Evolutionary conservation across 2,113 vertebrate species (phyloP), one percentile per base, ranked within the genome.

Genomic region (Oriolus oriolus): DNA sequence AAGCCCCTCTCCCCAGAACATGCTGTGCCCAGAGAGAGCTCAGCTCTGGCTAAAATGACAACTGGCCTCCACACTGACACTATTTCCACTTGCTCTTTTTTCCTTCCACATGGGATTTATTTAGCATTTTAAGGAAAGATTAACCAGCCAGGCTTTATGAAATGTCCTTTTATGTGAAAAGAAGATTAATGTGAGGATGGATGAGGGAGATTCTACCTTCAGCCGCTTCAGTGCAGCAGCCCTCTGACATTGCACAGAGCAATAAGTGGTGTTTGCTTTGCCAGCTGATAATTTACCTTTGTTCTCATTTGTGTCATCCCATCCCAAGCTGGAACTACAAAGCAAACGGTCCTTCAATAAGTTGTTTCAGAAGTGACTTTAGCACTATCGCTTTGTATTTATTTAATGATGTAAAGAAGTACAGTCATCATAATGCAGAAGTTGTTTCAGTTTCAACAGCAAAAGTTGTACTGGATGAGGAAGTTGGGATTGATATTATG

Each of bases 371-470:
- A 77, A 69, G n/a, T 42, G n/a, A 69, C 33, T 79, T 52, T 6
- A 35, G 70, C n/a, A 20, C 17, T 41, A 7, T 10, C 0, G 0
- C 69, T 56, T 37, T 64, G 2, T 9, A 98, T 98, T 0, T 49
- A 56, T 79, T 83, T 76, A 73, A 39, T 65, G 31, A 45, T 97
- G 98, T 86, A 93, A 99, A 53, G 97, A 98, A 87, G 98, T 98
- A 97, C 96, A 39, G 35, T 33, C 21, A 16, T 45, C 35, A 26
- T 31, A 60, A 26, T 5, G 22, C 42, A 42, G 33, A 45, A 26
- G 9, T 27, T 52, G 8, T 68, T 91, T 42, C 45, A 42, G 70
- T 71, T 33, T 31, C 26, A 39, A 21, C 35, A 53, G 14, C 9
- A 28, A 22, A 35, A 54, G 35, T 41, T 49, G 27, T 26, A 5